These are phyloP conservation scores for Coracias cyanogaster DNA, from an alignment of 2,797 vertebrate genomes.

Conservation along the genomic window DNA sequence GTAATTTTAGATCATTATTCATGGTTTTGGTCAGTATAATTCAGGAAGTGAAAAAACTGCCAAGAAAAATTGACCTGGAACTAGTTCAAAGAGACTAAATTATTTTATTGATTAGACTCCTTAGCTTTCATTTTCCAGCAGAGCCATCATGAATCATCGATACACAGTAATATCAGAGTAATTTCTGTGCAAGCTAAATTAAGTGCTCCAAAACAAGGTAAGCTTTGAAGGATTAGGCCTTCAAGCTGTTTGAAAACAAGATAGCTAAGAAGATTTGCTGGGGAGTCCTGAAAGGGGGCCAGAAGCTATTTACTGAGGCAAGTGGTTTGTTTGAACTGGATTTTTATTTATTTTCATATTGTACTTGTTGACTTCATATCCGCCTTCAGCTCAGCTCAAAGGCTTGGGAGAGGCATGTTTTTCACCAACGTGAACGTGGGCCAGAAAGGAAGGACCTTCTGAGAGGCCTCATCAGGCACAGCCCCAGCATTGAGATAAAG, in stretches of 20 bases:
- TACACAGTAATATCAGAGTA: conserved; percentile 70
- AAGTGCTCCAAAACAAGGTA: conserved; percentile 73
- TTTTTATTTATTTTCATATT: conserved; percentile 79
- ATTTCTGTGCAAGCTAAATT: conserved; percentile 30
- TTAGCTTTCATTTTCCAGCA: conserved; percentile 72
- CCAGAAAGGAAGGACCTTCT: conserved; percentile 73
- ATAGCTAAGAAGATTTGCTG: conserved; percentile 49
- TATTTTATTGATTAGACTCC: conserved; percentile 82
- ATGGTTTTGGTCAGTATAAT: conserved; percentile 78
- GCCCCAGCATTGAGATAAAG: conserved; percentile 68
- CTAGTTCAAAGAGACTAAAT: conserved; percentile 78
- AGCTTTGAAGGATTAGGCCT: conserved; percentile 62
- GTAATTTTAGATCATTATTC: conserved; percentile 84
- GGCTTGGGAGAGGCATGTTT: conserved; percentile 52
- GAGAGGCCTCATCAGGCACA: conserved; percentile 64
- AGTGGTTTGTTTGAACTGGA: conserved; percentile 71
- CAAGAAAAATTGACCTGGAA: conserved; percentile 82
- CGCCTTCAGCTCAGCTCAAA: conserved; percentile 53
- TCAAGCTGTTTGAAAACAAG: conserved; percentile 60
- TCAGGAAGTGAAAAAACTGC: conserved; percentile 81
- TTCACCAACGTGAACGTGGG: not conserved
- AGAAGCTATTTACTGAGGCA: conserved; percentile 71
- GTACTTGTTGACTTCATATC: conserved; percentile 76
- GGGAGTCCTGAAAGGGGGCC: conserved; percentile 57
- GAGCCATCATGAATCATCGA: conserved; percentile 74